A percentile compares a stretch with the other conserved stretches of the same genome.
Conservation (phyloP, 2,113 vertebrate species). For the Pantherophis guttatus region DNA sequence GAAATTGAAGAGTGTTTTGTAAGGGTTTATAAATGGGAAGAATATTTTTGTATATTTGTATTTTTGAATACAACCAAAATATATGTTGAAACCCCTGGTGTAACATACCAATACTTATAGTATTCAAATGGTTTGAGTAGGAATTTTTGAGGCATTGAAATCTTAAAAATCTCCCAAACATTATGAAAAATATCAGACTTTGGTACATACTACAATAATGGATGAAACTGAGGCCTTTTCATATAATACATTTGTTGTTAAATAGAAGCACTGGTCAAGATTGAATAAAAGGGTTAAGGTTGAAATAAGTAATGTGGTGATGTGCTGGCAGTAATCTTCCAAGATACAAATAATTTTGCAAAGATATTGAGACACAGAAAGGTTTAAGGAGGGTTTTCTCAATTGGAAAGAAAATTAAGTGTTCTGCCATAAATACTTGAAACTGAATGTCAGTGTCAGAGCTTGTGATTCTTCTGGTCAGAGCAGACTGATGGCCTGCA, state of each 20-base stretch:
- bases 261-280: background rate
- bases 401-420: background rate
- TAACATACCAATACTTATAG: slow-evolving; percentile 37
- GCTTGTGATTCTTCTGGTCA: background rate
- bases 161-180: slow-evolving; percentile 13
- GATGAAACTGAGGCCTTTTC: background rate
- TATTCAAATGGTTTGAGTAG: slow-evolving; percentile 42
- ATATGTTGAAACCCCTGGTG: slow-evolving; percentile 28
- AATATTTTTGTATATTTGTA: slow-evolving; percentile 11
- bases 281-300: background rate
- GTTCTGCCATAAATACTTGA: background rate
- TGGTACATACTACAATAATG: background rate
- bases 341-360: background rate
- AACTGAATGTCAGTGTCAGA: background rate
- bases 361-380: background rate
- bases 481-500: background rate
- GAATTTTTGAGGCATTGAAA: slow-evolving; percentile 45
- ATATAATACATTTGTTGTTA: background rate
- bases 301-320: background rate
- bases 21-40: background rate
- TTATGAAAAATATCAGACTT: background rate
- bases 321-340: background rate
- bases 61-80: slow-evolving; percentile 19
- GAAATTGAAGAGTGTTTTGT: slow-evolving; percentile 35
- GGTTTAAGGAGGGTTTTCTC: background rate